phyloP scores from a whole-genome alignment of 2,888 invertebrate genomes.

The Meiosimyza platycephala region DNA sequence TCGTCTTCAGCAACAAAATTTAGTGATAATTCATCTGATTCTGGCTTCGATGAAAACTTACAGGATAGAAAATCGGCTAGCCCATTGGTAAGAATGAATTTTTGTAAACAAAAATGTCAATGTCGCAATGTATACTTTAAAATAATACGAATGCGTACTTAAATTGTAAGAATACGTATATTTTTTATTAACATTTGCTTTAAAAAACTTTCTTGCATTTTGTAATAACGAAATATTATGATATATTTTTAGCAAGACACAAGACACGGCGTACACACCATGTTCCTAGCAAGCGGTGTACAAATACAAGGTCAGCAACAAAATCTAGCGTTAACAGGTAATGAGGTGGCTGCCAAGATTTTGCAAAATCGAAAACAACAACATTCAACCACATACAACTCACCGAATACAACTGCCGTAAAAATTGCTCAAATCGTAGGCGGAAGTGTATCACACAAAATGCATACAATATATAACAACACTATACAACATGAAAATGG shows the following conservation, averaged over 20 bases:
- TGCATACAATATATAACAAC: constrained; percentile 62
- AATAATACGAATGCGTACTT: not conserved
- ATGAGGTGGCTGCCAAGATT: constrained; percentile 59
- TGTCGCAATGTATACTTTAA: not conserved
- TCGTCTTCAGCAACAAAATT: constrained; percentile 63
- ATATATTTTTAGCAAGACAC: constrained; percentile 53
- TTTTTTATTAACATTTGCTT: constrained; percentile 20
- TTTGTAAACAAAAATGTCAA: not conserved
- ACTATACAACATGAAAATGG: constrained; percentile 61
- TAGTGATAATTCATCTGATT: constrained; percentile 79
- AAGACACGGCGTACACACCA: constrained; percentile 49
- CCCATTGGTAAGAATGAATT: constrained; percentile 56
- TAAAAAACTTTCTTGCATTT: constrained; percentile 12
- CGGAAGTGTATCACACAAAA: constrained; percentile 17
- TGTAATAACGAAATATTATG: too few relatives aligned
- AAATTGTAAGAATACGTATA: not conserved
- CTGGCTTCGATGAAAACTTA: constrained; percentile 76
- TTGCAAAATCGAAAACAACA: constrained; percentile 58
- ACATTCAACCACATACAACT: constrained; percentile 31
- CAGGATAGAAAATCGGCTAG: constrained; percentile 64
- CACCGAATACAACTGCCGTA: constrained; percentile 42
- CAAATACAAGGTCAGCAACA: constrained; percentile 57
- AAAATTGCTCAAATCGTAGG: constrained; percentile 51
- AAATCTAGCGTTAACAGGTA: constrained; percentile 60
- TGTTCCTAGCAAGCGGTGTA: constrained; percentile 60